Evolutionary conservation across 2,888 invertebrate genomes (phyloP), one percentile per base, ranked within the genome.

Genomic region (Tetropium fuscum): DNA sequence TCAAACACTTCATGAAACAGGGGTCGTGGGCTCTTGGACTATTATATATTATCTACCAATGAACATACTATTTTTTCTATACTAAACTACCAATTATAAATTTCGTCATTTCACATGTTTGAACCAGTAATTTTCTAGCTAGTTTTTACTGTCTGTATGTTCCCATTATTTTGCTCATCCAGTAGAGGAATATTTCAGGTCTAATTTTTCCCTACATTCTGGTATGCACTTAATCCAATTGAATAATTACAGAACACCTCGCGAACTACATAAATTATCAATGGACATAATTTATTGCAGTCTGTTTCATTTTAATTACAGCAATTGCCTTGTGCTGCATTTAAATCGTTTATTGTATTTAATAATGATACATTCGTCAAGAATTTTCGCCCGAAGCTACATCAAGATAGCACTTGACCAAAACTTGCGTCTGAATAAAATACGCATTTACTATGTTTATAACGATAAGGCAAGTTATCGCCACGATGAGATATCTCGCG

Each of bases 351-450:
- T 48, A 56, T 56, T 56, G 48, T 30, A 22, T 45, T 53, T 58
- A 38, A 51, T 56, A 58, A 53, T 40, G 58, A 58, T 45, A 53
- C 53, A 58, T 58, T 48, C 32, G 22, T 55, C 36, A 45, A 34
- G 55, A 20, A 55, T 55, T 56, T 19, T 25, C 3, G 30, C 58
- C 22, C 10, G 22, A 5, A 22, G 53, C 53, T 13, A 41, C 36
- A 38, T 54, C 45, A 13, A 34, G 34, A 34, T 34, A 34, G 13
- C 15, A 15, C 34, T 34, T 34, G 34, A 34, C 5, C 13, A 34
- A 34, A 34, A 34, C 7, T 34, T 34, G 34, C 34, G 34, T 34
- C 11, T 34, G 34, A 34, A 34, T 13, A 34, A 44, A 44, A 44
- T 25, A 16, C 15, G 1, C 8, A 25, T 25, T 25, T 25, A 25